Evolutionary conservation across 2,797 vertebrate genomes (phyloP), one percentile per base, ranked within the genome.

Genomic region (Melanotaenia maccullochi): DNA sequence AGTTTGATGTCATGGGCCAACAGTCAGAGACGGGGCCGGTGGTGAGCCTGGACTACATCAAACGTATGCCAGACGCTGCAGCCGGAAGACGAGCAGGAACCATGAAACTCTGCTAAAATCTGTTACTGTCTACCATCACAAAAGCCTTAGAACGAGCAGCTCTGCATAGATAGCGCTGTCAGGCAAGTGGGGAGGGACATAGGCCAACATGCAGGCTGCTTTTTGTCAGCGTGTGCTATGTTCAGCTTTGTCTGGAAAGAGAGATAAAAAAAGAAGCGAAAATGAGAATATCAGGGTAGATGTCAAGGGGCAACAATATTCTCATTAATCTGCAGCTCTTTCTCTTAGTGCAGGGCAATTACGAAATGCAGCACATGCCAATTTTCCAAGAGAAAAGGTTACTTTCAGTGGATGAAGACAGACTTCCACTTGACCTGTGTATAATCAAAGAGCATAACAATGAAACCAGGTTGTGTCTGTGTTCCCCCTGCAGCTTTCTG

Each of bases 21-120:
- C 77, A 79, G 81, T 70, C 72, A 60, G 82, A 82, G 71, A 77
- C 13, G 14, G 60, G 70, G 72, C 81, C 68, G 65, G 64, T 49
- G 73, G 67, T 64, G 72, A 78, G 85, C 85, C 92, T 92, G 91
- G 86, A 87, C 77, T 88, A 81, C 83, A 91, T 93, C 89, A 93
- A 92, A 88, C 75, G 40, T 71, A 65, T 83, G 85, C 80, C 92
- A 93, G 88, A 92, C 85, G 68, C 87, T 80, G 82, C 78, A 71
- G 82, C 87, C 88, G 89, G 85, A 91, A 91, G 87, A 89, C 87
- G 75, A 73, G 77, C 85, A 89, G 88, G 87, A 91, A 93, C 89
- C 77, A 77, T 70, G 84, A 87, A 82, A 86, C 85, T 84, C 81
- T 78, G 78, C 81, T 89, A 80, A 25, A 65, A 70, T 83, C 78